Base-by-base conservation (phyloP, 1,140 invertebrate genomes). In the Cheumatopsyche charites region DNA sequence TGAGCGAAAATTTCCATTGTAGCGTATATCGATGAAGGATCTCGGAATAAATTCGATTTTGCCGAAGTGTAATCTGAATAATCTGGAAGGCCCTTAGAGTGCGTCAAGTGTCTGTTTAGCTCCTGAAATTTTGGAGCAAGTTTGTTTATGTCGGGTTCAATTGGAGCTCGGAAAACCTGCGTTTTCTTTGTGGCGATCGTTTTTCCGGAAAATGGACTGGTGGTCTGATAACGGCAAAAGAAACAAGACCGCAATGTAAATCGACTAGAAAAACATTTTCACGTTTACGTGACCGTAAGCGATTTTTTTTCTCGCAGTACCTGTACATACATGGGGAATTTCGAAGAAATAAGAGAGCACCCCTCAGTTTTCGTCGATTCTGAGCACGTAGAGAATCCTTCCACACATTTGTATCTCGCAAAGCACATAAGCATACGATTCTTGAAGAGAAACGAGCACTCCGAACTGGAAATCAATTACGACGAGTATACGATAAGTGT, bases 331-430 rank as follows among this genome's bases (percentile, higher is more conserved):
- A 17, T 19, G 45, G 47, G 41, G 55, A 68, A 68, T 17, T 55
- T 55, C n/a, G 11, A 15, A 13, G 17, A 66, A 66, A 66, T 61
- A 66, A 13, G 63, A 55, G 21, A 68, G 36, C 6, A n/a, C 55
- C 12, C 45, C 25, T 25, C 21, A 7, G 12, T 17, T 45, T 55
- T 66, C 15, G 21, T 12, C 23, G 19, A 68, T 68, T 68, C 66
- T 0, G 25, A 55, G 25, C 66, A 68, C 66, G 66, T 55, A 55
- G 45, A 42, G 26, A 68, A 68, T 68, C 66, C 66, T 55, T 68
- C 47, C n/a, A 41, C 66, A 58, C 66, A 68, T 68, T 68, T 68
- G 66, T 68, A 41, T 55, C 47, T 36, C 15, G 26, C n/a, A 58
- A 68, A 55, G 47, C n/a, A 66, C 21, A 66, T 66, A 63, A 63